A percentile compares a stretch with the other conserved stretches of the same genome.
phyloP scores from a whole-genome alignment of 2,888 invertebrate species.

The Anarsia innoxiella region DNA sequence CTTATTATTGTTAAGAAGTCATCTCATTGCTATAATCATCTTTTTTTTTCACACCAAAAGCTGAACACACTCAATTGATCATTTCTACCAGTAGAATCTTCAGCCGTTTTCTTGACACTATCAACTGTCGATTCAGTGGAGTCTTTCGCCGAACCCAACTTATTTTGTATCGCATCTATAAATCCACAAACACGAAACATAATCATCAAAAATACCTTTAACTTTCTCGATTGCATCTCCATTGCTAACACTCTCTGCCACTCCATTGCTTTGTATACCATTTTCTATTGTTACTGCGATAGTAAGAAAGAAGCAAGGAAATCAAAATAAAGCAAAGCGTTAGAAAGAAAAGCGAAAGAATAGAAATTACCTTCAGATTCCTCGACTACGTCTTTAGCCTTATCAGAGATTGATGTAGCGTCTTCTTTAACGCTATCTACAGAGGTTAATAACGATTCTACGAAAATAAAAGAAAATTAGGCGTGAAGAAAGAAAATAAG shows the following conservation, averaged over 20 bases:
- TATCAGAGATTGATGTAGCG: neutral
- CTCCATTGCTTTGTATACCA: constrained; percentile 14
- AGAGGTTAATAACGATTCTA: constrained; percentile 30
- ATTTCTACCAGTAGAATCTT: constrained; percentile 32
- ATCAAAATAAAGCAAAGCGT: constrained; percentile 17
- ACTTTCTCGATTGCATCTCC: neutral
- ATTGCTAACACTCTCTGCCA: too few relatives aligned
- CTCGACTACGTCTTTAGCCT: neutral
- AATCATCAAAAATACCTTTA: too few relatives aligned
- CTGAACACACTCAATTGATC: neutral
- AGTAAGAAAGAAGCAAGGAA: constrained; percentile 21
- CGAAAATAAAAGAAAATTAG: constrained; percentile 19
- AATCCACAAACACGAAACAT: neutral
- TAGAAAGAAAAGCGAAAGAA: neutral
- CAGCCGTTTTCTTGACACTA: constrained; percentile 24
- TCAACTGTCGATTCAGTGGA: constrained; percentile 21
- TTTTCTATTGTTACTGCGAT: constrained; percentile 21
- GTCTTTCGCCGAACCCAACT: constrained; percentile 24
- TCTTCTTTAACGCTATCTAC: constrained; percentile 15
- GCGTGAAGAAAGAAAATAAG: constrained; percentile 22
- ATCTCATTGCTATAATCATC: too few relatives aligned
- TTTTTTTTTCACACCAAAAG: too few relatives aligned
- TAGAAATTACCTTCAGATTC: neutral
- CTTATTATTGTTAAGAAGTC: neutral
- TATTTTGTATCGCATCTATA: constrained; percentile 31